Conservation (phyloP, 2,888 invertebrate species). For the Agrochola litura region DNA sequence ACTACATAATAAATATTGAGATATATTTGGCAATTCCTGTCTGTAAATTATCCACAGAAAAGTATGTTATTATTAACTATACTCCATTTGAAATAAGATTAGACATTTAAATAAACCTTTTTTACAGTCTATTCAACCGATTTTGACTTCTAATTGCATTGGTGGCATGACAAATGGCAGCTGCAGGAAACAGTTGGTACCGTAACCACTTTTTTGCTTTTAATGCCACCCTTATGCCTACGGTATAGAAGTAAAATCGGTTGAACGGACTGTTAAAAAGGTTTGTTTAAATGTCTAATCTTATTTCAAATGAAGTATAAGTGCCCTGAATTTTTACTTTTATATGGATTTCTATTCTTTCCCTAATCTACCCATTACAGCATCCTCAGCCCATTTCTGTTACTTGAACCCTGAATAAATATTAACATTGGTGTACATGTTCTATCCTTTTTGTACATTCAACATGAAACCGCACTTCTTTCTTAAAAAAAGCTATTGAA, state of each 20-base stretch:
- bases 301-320: neutral
- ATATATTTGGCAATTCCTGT: slow-evolving; percentile 24
- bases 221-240: too few relatives aligned
- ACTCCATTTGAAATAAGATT: too few relatives aligned
- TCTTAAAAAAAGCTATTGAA: neutral
- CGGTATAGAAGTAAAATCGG: too few relatives aligned
- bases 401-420: slow-evolving; percentile 6
- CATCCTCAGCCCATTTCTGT: neutral
- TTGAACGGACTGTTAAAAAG: too few relatives aligned
- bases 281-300: too few relatives aligned
- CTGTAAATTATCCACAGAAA: neutral
- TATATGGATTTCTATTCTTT: neutral
- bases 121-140: too few relatives aligned
- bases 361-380: neutral
- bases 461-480: neutral
- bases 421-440: neutral
- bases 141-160: too few relatives aligned
- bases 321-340: neutral
- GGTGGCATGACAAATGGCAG: too few relatives aligned
- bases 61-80: neutral
- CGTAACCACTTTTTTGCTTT: too few relatives aligned
- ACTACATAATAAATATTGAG: neutral
- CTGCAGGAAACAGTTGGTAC: too few relatives aligned
- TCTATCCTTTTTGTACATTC: neutral
- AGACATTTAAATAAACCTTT: too few relatives aligned